phyloP scores from a whole-genome alignment of 2,797 vertebrate species.

The Mus minutoides region DNA sequence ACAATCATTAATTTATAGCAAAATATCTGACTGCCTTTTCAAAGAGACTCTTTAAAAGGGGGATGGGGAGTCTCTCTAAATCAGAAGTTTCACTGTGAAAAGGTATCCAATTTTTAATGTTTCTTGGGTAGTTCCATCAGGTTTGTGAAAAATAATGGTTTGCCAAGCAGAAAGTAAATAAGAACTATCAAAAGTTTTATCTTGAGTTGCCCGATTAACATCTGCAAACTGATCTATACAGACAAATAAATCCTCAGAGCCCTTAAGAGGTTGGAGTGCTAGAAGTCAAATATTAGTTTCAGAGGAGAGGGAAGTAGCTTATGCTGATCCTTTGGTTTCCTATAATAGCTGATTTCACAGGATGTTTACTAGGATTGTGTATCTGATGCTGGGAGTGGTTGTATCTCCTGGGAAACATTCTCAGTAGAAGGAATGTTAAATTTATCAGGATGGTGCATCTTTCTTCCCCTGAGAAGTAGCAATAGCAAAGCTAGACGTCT shows the following conservation, averaged over 20 bases:
- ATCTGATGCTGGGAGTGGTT: slow-evolving; percentile 25
- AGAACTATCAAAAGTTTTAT: background rate
- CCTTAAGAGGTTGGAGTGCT: background rate
- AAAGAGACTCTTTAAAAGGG: background rate
- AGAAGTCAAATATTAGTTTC: slow-evolving; percentile 43
- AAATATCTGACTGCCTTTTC: background rate
- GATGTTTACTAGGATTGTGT: slow-evolving; percentile 54
- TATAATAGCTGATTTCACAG: slow-evolving; percentile 53
- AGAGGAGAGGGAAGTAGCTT: background rate
- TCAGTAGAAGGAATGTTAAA: slow-evolving; percentile 68
- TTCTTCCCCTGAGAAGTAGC: slow-evolving; percentile 60
- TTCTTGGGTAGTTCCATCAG: background rate
- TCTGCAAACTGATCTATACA: slow-evolving; percentile 42
- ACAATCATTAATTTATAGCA: background rate
- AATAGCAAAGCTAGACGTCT: slow-evolving; percentile 42
- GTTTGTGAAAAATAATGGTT: background rate
- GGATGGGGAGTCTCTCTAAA: background rate
- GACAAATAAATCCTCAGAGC: background rate
- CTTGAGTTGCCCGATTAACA: slow-evolving; percentile 7
- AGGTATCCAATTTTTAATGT: background rate
- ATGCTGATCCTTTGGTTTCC: slow-evolving; percentile 22
- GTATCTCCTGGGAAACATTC: slow-evolving; percentile 59
- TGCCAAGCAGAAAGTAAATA: slow-evolving; percentile 6
- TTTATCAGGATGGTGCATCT: slow-evolving; percentile 69
- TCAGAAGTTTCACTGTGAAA: background rate